These are phyloP conservation scores for Glossosoma conforme DNA, from an alignment of 1,140 invertebrate genomes.

Conservation along the genomic window DNA sequence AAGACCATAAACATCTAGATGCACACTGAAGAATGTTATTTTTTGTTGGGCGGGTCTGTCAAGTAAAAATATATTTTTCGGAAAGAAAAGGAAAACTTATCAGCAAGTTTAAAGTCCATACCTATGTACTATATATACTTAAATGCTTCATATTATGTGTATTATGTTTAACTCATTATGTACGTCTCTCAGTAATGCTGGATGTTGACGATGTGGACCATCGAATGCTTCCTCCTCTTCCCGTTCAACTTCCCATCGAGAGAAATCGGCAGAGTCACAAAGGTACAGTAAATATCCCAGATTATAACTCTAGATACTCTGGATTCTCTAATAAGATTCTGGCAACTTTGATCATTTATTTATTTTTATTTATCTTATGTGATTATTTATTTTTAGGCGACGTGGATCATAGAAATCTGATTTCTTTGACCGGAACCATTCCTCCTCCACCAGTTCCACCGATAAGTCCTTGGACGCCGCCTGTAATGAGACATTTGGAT, in stretches of 20 bases:
- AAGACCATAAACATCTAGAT: too few relatives aligned
- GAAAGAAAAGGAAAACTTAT: too few relatives aligned
- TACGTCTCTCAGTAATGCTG: constrained; percentile 28
- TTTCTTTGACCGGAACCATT: constrained; percentile 71
- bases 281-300: constrained; percentile 31
- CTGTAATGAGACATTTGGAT: constrained; percentile 31
- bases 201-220: constrained; percentile 44
- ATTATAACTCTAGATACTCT: constrained; percentile 23
- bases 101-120: too few relatives aligned
- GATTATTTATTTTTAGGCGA: constrained; percentile 6
- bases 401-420: constrained; percentile 79
- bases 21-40: too few relatives aligned
- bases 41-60: too few relatives aligned
- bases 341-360: not conserved
- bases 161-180: too few relatives aligned
- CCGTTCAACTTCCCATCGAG: constrained; percentile 21
- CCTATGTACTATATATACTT: too few relatives aligned
- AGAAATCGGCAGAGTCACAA: constrained; percentile 32
- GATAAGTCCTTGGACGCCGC: constrained; percentile 23
- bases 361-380: not conserved
- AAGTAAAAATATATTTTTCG: too few relatives aligned
- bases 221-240: constrained; percentile 35
- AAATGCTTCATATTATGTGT: too few relatives aligned
- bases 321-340: not conserved
- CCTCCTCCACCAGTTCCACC: constrained; percentile 21